Evolutionary conservation across 2,113 vertebrate species (phyloP).

Genomic region (Fregetta grallaria): DNA sequence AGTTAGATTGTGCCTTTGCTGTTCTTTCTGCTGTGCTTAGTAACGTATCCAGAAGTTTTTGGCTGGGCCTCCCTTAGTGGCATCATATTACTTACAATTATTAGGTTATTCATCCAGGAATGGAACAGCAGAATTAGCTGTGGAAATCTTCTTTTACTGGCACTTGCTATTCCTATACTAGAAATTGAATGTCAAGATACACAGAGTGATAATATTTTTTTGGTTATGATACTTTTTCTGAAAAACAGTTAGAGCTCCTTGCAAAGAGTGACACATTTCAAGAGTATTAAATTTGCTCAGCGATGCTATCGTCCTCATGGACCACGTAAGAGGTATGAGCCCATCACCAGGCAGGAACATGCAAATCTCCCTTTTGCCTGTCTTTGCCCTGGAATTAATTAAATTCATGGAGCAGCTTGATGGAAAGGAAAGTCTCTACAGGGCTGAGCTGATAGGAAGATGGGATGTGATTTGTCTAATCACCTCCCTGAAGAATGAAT

Average conservation of each 20-base stretch:
- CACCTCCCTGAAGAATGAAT: neutral
- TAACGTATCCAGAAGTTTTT: neutral
- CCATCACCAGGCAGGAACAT: neutral
- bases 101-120: neutral
- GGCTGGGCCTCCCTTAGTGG: neutral
- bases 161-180: neutral
- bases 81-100: neutral
- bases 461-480: neutral
- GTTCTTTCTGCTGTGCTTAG: neutral
- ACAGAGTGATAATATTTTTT: neutral
- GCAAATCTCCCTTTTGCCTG: neutral
- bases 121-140: neutral
- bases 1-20: neutral
- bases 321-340: neutral
- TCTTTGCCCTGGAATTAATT: neutral
- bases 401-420: neutral
- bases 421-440: neutral
- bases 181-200: neutral
- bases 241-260: neutral
- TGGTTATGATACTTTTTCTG: neutral
- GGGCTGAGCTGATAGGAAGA: neutral
- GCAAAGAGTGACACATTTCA: neutral
- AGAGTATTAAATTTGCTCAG: neutral
- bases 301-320: rapidly evolving
- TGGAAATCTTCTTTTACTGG: neutral